A percentile compares a stretch with the other conserved stretches of the same genome.
Evolutionary conservation across 2,797 vertebrate genomes (phyloP).

Genomic region (Tachyglossus aculeatus): DNA sequence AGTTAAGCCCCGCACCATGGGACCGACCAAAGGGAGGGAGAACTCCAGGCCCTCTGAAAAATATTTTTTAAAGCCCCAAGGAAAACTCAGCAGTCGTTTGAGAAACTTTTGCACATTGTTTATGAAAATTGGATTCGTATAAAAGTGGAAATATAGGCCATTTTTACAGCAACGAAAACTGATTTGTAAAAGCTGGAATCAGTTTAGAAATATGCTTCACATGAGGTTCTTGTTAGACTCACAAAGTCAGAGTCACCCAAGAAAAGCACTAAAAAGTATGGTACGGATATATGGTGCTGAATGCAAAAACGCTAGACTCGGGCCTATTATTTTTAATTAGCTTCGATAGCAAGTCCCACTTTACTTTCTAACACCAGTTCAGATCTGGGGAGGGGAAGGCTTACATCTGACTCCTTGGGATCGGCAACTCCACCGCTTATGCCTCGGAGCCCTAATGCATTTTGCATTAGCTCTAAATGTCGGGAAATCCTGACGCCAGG

Average conservation of each 20-base stretch:
- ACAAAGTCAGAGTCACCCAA: constrained; percentile 77
- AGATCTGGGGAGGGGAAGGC: constrained; percentile 46
- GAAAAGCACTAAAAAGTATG: constrained; percentile 70
- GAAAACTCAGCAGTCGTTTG: constrained; percentile 53
- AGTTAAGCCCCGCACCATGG: constrained; percentile 33
- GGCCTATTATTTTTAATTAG: constrained; percentile 81
- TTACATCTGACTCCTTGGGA: constrained; percentile 64
- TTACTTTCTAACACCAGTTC: constrained; percentile 71
- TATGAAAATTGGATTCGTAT: constrained; percentile 69
- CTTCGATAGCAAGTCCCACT: constrained; percentile 66
- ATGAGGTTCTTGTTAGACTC: constrained; percentile 78
- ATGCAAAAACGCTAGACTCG: constrained; percentile 62
- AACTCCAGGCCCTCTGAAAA: constrained; percentile 39
- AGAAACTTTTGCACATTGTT: constrained; percentile 46
- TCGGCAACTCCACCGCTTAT: constrained; percentile 63
- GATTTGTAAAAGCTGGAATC: constrained; percentile 77
- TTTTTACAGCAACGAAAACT: constrained; percentile 72
- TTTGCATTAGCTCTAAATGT: constrained; percentile 71
- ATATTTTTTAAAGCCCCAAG: constrained; percentile 52
- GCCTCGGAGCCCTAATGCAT: constrained; percentile 72
- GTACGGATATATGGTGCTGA: constrained; percentile 65
- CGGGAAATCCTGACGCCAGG: constrained; percentile 69
- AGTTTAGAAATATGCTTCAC: constrained; percentile 74
- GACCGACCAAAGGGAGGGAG: constrained; percentile 39
- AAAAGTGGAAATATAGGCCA: constrained; percentile 70